Percentiles rank a stretch among this genome's conserved stretches.
Evolutionary conservation across 1,140 invertebrate genomes (phyloP).

Genomic region (Sminthurides bifidus): DNA sequence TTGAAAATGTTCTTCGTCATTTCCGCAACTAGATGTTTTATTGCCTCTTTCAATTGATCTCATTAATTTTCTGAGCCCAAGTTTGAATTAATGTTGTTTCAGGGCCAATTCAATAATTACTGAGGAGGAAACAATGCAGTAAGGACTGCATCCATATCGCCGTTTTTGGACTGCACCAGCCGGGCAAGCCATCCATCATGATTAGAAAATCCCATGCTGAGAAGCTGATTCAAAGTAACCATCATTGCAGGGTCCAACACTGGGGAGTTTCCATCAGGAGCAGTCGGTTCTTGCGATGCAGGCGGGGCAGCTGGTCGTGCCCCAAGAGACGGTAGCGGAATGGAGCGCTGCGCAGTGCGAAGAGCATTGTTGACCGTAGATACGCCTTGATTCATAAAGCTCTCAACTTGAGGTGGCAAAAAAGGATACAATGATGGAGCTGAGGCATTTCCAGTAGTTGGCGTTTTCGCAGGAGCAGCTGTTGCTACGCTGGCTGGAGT

Average conservation of each 20-base stretch:
- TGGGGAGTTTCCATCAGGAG: background rate
- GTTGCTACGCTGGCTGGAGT: background rate
- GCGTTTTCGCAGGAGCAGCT: background rate
- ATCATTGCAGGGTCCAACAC: conserved; percentile 11
- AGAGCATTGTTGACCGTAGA: too few species aligned
- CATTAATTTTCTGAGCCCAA: too few species aligned
- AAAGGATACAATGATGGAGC: background rate
- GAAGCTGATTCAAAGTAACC: conserved; percentile 21
- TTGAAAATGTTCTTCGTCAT: too few species aligned
- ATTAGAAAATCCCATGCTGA: conserved; percentile 30
- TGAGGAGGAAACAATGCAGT: conserved; percentile 25
- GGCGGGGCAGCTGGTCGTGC: background rate
- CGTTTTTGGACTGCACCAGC: conserved; percentile 26
- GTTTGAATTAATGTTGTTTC: too few species aligned
- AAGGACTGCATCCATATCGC: conserved; percentile 26
- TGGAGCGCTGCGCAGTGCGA: background rate
- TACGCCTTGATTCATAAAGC: too few species aligned
- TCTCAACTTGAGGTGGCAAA: background rate
- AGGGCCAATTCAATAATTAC: too few species aligned
- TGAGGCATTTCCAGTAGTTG: conserved; percentile 1
- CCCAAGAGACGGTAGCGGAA: background rate
- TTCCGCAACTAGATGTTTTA: too few species aligned
- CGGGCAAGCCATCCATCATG: conserved; percentile 25
- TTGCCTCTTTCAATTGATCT: too few species aligned
- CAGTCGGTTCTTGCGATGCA: background rate